A percentile compares a stretch with the other conserved stretches of the same genome.
phyloP scores from a whole-genome alignment of 1,140 invertebrate genomes.

The Archivesica marissinica region DNA sequence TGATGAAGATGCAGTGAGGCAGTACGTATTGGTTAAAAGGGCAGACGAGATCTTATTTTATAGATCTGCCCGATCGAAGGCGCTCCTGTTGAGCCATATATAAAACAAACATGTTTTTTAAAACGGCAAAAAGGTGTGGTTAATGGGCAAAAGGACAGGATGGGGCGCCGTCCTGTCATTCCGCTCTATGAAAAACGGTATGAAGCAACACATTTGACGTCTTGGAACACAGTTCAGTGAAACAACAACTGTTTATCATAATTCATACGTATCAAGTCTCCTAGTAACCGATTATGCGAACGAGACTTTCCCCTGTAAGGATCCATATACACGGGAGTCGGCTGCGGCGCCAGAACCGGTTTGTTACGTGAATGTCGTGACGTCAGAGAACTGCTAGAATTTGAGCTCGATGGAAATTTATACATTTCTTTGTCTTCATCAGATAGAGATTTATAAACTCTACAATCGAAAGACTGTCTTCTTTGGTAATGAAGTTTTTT shows the following conservation, averaged over 20 bases:
- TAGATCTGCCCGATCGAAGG: too few relatives aligned
- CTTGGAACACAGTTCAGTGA: slow-evolving; percentile 24
- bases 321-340: slow-evolving; percentile 65
- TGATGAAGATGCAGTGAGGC: too few relatives aligned
- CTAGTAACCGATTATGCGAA: slow-evolving; percentile 64
- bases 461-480: slow-evolving; percentile 55
- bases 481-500: slow-evolving; percentile 10
- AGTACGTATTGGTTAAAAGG: too few relatives aligned
- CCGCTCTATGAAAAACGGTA: too few relatives aligned
- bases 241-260: slow-evolving; percentile 68
- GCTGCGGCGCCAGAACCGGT: slow-evolving; percentile 63
- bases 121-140: background rate
- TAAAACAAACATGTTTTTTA: background rate
- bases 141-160: too few relatives aligned
- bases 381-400: slow-evolving; percentile 49
- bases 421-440: slow-evolving; percentile 70
- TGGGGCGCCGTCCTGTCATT: too few relatives aligned
- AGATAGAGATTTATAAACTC: slow-evolving; percentile 47
- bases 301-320: slow-evolving; percentile 63
- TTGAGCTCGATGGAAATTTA: slow-evolving; percentile 59
- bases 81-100: too few relatives aligned
- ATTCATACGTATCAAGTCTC: slow-evolving; percentile 70
- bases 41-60: too few relatives aligned
- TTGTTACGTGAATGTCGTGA: slow-evolving; percentile 52
- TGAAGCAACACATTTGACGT: background rate